A percentile compares a stretch with the other conserved stretches of the same genome.
phyloP scores from a whole-genome alignment of 2,797 vertebrate genomes.

The Oryzias sinensis region DNA sequence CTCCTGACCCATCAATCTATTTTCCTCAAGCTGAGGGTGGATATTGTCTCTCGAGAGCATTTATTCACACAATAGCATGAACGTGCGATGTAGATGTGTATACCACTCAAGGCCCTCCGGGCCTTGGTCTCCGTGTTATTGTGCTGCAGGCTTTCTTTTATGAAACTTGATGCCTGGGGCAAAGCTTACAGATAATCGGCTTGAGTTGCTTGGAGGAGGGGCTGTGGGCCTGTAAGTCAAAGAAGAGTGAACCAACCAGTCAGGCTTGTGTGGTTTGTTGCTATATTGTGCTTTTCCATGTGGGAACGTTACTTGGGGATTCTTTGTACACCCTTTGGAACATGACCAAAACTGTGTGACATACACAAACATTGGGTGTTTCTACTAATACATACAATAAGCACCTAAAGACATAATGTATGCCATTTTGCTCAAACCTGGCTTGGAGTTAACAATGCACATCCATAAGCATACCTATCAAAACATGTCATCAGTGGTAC shows the following conservation, averaged over 20 bases:
- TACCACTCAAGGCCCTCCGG: conserved; percentile 20
- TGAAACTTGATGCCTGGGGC: conserved; percentile 68
- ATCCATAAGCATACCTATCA: conserved; percentile 57
- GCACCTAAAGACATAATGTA: conserved; percentile 12
- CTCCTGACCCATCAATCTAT: not conserved
- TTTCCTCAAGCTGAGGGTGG: conserved; percentile 7
- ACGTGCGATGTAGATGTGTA: conserved; percentile 27
- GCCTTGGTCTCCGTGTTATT: conserved; percentile 49
- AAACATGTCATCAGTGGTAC: conserved; percentile 63
- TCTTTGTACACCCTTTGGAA: conserved; percentile 14
- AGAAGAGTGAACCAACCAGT: conserved; percentile 62
- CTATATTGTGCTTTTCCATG: conserved; percentile 30
- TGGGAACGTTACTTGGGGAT: conserved; percentile 15
- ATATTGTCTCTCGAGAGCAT: conserved; percentile 10
- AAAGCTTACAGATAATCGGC: conserved; percentile 58
- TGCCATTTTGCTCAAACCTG: conserved; percentile 28
- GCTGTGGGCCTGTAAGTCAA: conserved; percentile 24
- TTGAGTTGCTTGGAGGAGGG: conserved; percentile 40
- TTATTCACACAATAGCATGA: conserved; percentile 17
- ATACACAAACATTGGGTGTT: not conserved
- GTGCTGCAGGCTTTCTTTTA: conserved; percentile 59
- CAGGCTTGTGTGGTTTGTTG: conserved; percentile 51
- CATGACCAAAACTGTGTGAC: conserved; percentile 3
- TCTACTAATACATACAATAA: not conserved
- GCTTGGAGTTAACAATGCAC: conserved; percentile 40